These are phyloP conservation scores for Tinea pellionella DNA, from an alignment of 2,888 invertebrate genomes.

Conservation along the genomic window DNA sequence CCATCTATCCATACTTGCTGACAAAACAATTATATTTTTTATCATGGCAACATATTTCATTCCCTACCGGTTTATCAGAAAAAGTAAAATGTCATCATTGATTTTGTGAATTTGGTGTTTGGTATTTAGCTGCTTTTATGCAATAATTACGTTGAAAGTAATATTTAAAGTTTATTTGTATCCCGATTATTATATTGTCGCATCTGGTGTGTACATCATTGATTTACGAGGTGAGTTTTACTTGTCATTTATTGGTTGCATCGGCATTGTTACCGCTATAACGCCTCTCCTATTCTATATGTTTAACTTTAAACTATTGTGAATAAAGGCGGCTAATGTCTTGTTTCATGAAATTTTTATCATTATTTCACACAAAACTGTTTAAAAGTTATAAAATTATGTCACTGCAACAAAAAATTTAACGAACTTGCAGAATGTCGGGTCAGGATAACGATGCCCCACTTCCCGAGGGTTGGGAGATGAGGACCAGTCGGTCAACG, in stretches of 20 bases:
- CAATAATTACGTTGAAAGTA: not conserved
- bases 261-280: not conserved
- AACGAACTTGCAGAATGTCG: conserved; percentile 52
- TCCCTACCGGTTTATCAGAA: not conserved
- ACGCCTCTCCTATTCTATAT: not conserved
- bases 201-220: not conserved
- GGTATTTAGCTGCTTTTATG: not conserved
- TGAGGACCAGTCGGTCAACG: conserved; percentile 85
- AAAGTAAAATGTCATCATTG: not conserved
- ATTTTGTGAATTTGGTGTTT: not conserved
- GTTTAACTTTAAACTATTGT: not conserved
- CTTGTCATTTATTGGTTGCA: not conserved
- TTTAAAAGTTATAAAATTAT: not conserved
- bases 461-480: conserved; percentile 94
- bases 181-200: not conserved
- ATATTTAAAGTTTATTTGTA: not conserved
- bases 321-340: not conserved
- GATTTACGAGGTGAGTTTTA: not conserved
- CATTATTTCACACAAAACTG: too few relatives aligned
- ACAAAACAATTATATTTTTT: not conserved
- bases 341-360: not conserved
- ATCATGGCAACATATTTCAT: not conserved
- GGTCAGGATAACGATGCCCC: conserved; percentile 49
- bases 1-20: not conserved
- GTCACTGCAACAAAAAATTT: conserved; percentile 4